These are phyloP conservation scores for Meleagris gallopavo DNA, from an alignment of 2,113 vertebrate species.

Conservation along the genomic window DNA sequence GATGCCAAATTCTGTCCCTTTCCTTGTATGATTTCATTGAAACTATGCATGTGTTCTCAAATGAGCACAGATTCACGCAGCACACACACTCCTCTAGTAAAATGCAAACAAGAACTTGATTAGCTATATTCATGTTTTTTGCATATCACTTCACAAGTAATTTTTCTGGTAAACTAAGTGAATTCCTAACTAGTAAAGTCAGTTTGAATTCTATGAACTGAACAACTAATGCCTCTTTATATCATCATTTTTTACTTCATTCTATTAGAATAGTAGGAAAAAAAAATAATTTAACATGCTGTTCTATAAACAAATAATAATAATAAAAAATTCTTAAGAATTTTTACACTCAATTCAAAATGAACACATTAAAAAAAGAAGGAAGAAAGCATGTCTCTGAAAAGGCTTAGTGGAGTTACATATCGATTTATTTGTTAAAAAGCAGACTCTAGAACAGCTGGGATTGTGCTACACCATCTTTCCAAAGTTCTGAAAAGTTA, in stretches of 20 bases:
- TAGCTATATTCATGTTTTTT: background rate
- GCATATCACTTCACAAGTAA: background rate
- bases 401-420: background rate
- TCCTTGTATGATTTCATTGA: background rate
- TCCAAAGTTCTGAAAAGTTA: background rate
- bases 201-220: background rate
- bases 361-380: too few relatives aligned
- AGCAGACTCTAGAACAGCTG: background rate
- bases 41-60: background rate
- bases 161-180: constrained; percentile 18
- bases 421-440: background rate
- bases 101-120: background rate
- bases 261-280: background rate
- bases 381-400: background rate
- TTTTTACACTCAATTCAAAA: background rate
- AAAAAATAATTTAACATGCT: background rate
- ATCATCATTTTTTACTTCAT: background rate
- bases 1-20: background rate
- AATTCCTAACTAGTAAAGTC: background rate
- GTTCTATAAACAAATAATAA: constrained; percentile 32
- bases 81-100: background rate
- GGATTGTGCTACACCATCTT: background rate
- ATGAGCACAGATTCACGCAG: background rate
- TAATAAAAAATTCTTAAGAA: background rate
- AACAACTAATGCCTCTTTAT: background rate